These are phyloP conservation scores for Escarpia spicata DNA, from an alignment of 2,888 invertebrate species.

Conservation along the genomic window DNA sequence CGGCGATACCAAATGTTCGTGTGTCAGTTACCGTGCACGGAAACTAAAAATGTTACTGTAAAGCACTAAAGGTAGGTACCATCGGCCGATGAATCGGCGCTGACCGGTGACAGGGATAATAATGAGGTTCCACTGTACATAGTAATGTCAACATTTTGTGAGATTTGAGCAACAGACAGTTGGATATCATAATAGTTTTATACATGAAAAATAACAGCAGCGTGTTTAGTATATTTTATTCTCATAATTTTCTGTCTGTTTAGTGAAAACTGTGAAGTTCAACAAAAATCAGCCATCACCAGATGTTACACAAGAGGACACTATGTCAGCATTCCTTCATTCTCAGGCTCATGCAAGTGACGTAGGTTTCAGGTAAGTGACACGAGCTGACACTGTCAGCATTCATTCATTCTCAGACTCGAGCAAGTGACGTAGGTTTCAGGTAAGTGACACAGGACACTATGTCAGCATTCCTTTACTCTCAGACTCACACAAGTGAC, in stretches of 20 bases:
- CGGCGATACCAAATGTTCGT: no score
- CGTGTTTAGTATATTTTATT: neutral
- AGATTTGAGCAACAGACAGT: neutral
- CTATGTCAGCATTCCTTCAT: constrained; percentile 48
- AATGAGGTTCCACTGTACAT: no score
- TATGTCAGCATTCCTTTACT: constrained; percentile 24
- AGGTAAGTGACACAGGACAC: constrained; percentile 36
- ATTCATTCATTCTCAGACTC: neutral
- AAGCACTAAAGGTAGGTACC: no score
- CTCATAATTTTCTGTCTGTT: constrained; percentile 19
- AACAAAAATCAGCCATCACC: constrained; percentile 51
- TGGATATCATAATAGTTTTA: no score
- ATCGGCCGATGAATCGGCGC: no score
- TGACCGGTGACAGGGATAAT: no score
- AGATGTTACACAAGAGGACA: constrained; percentile 53
- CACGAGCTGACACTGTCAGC: neutral
- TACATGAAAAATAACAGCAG: neutral
- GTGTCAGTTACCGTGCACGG: no score
- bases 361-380: constrained; percentile 52
- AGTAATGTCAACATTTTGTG: neutral
- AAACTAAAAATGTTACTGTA: no score
- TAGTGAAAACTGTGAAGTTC: constrained; percentile 52
- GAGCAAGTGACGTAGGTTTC: no score
- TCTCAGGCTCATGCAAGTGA: constrained; percentile 45
- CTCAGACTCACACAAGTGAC: constrained; percentile 26